Base-by-base conservation (phyloP, 2,888 invertebrate species). In the Brenthis daphne region DNA sequence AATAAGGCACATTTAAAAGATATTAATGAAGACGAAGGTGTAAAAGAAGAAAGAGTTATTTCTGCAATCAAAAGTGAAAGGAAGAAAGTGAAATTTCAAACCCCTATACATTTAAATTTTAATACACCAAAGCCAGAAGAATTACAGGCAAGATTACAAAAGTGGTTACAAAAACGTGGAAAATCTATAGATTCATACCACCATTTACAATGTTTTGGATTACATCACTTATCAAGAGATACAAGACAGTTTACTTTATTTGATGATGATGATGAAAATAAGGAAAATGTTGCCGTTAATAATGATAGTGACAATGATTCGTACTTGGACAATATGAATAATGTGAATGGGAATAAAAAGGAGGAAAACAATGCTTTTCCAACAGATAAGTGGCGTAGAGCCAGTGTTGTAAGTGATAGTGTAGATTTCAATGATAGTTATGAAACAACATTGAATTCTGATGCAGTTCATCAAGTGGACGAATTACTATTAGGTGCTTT, bases 121-220 rank as follows among this genome's bases (percentile, higher is more conserved):
- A 90, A 89, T 66, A 90, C 92, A 2, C 92, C 92, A 0, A 83
- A 75, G 57, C 86, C 87, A 0, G 85, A 85, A 24, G 93, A 94
- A 67, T 66, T 94, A 20, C 89, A 89, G 69, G 70, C 80, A 0
- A 82, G 89, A 64, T 77, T 94, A 16, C 89, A 90, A 61, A 82
- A 86, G 0, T 94, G 94, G 94, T 79, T 94, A 6, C 82, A 87
- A 55, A 93, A 92, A 70, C 82, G 87, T 16, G 94, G 94, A 0
- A 94, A 94, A 74, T 87, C 90, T 0, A 58, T 93, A 0, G 84
- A 89, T 57, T 85, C 89, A 0, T 94, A 88, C 75, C 92, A 92
- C 14, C 94, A 94, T 77, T 80, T 94, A 48, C 93, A 93, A 77
- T 94, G 94, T 75, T 94, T 94, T 50, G 93, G 92, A 2, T 74